phyloP scores from a whole-genome alignment of 2,113 vertebrate species.

The Malurus melanocephalus region DNA sequence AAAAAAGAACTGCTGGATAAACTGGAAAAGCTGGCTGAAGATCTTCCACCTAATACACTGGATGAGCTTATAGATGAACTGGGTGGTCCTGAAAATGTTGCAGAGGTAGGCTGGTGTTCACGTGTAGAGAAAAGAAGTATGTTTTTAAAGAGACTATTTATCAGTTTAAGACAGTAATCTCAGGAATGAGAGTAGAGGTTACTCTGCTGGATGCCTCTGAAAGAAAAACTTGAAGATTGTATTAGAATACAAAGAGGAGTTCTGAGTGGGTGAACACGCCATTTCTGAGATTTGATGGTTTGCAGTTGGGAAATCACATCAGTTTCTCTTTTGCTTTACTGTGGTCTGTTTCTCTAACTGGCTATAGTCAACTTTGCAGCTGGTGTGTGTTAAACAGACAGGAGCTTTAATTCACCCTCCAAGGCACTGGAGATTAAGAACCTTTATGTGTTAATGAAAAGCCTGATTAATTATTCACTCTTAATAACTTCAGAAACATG shows the following conservation, averaged over 20 bases:
- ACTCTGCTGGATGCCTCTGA: neutral
- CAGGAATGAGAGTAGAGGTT: neutral
- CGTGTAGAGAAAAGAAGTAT: neutral
- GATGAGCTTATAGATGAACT: constrained; percentile 97
- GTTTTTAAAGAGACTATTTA: neutral
- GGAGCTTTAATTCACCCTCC: neutral
- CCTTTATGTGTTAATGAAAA: neutral
- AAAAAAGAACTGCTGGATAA: constrained; percentile 89
- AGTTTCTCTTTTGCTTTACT: neutral
- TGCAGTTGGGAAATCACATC: neutral
- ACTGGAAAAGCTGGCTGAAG: constrained; percentile 87
- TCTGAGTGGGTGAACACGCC: neutral
- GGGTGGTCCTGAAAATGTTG: constrained; percentile 94
- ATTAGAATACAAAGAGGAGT: neutral
- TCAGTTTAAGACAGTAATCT: neutral
- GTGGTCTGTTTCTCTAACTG: neutral
- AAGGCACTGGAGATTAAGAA: neutral
- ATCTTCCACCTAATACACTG: constrained; percentile 93
- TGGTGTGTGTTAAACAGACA: neutral
- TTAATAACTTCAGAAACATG: neutral
- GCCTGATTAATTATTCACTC: neutral
- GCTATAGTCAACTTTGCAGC: neutral
- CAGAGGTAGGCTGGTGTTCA: constrained; percentile 79
- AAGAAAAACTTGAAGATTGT: neutral
- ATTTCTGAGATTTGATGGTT: neutral